These are phyloP conservation scores for Ictidomys tridecemlineatus DNA, from an alignment of 2,113 vertebrate genomes.

Conservation along the genomic window DNA sequence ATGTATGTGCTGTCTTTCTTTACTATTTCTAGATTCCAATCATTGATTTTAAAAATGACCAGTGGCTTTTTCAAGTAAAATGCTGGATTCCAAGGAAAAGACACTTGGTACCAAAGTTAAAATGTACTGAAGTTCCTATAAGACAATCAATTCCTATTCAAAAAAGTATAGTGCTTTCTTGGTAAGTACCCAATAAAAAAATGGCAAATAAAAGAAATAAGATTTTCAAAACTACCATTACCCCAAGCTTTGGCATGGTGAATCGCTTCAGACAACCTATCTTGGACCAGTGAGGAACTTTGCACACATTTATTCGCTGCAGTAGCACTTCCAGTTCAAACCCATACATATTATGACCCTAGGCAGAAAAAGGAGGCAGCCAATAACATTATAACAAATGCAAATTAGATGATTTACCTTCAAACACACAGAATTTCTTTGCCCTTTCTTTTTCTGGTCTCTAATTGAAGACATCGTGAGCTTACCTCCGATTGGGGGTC, in stretches of 20 bases:
- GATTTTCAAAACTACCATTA: conserved; percentile 86
- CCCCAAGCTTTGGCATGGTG: conserved; percentile 98
- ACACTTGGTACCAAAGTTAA: conserved; percentile 43
- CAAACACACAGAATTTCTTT: conserved; percentile 84
- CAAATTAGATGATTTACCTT: conserved; percentile 87
- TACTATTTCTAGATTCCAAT: conserved; percentile 18
- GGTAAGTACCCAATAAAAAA: conserved; percentile 38
- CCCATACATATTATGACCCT: conserved; percentile 99
- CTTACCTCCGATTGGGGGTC: conserved; percentile 83
- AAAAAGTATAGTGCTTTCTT: background rate
- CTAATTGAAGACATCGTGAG: conserved; percentile 88
- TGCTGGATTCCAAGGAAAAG: conserved; percentile 49
- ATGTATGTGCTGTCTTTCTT: background rate
- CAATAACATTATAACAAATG: conserved; percentile 85
- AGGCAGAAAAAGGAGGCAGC: conserved; percentile 83
- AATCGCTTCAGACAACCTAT: conserved; percentile 95
- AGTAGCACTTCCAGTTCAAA: conserved; percentile 98
- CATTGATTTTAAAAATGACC: conserved; percentile 16
- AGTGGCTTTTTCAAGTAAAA: conserved; percentile 58
- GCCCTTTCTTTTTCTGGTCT: conserved; percentile 87
- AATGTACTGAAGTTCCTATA: conserved; percentile 14
- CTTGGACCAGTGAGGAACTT: conserved; percentile 98
- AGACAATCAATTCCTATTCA: conserved; percentile 32
- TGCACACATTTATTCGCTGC: conserved; percentile 95
- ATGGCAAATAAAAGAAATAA: conserved; percentile 53